Evolutionary conservation across 2,797 vertebrate genomes (phyloP).

Genomic region (Malacoctenus gilli): DNA sequence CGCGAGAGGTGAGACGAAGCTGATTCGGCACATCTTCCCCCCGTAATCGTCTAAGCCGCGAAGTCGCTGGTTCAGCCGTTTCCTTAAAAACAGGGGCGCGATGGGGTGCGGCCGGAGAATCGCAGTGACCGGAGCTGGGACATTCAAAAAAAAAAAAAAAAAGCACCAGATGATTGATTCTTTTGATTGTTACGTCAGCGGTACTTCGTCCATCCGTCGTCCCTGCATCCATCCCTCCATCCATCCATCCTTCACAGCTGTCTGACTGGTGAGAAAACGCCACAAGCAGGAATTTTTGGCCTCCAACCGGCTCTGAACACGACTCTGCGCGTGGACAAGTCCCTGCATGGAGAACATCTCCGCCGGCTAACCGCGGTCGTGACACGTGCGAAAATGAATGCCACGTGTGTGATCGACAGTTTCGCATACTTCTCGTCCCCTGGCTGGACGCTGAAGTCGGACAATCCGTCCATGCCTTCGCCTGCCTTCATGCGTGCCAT

Average conservation of each 20-base stretch:
- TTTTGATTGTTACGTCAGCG: constrained; percentile 48
- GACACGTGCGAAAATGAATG: constrained; percentile 26
- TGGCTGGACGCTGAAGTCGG: constrained; percentile 9
- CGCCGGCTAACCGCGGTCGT: constrained; percentile 26
- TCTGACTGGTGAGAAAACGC: constrained; percentile 31
- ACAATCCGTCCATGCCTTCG: constrained; percentile 26
- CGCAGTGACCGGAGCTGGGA: not conserved
- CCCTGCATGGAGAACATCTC: constrained; percentile 46
- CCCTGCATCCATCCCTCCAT: constrained; percentile 33
- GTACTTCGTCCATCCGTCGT: constrained; percentile 24
- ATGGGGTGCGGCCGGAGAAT: too few relatives aligned
- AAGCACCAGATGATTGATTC: constrained; percentile 31
- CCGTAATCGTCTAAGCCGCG: constrained; percentile 46
- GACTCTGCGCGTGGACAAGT: constrained; percentile 38
- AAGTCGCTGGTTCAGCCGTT: constrained; percentile 27
- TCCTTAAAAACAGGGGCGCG: constrained; percentile 36
- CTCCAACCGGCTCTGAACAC: constrained; percentile 22
- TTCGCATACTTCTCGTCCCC: constrained; percentile 22
- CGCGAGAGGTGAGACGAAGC: constrained; percentile 41
- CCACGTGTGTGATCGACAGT: constrained; percentile 11
- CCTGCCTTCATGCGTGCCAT: constrained; percentile 18
- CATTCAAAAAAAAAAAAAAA: not conserved
- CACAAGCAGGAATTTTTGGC: constrained; percentile 36
- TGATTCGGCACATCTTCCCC: constrained; percentile 46
- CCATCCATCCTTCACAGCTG: constrained; percentile 40